These are phyloP conservation scores for Pristionchus maxplancki DNA, from an alignment of 2,888 invertebrate genomes.

Conservation along the genomic window DNA sequence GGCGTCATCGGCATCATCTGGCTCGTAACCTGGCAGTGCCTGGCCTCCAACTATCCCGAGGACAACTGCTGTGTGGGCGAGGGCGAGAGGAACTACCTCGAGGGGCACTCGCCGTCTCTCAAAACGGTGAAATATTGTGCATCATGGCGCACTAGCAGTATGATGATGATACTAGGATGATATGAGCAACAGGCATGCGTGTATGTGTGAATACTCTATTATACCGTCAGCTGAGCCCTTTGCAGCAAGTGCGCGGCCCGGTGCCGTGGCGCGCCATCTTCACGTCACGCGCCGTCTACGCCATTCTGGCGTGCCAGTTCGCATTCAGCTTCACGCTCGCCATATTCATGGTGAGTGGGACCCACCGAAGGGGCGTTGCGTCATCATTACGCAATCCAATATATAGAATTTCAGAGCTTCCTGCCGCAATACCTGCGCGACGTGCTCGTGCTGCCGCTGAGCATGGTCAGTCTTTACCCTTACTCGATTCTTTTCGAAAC, in stretches of 20 bases:
- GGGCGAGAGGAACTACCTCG: constrained; percentile 59
- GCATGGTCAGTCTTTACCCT: neutral
- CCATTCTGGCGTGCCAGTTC: constrained; percentile 31
- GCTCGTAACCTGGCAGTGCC: constrained; percentile 51
- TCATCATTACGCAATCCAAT: neutral
- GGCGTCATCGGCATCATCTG: constrained; percentile 53
- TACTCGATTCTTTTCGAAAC: too few species aligned
- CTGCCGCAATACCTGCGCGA: constrained; percentile 58
- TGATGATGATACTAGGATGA: too few species aligned
- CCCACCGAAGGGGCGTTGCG: neutral
- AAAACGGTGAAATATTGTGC: constrained; percentile 50
- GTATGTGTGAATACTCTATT: too few species aligned
- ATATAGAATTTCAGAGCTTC: constrained; percentile 44
- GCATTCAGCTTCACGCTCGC: constrained; percentile 44
- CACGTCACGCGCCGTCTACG: constrained; percentile 42
- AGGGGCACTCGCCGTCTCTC: constrained; percentile 36
- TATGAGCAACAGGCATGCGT: too few species aligned
- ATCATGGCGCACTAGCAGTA: too few species aligned
- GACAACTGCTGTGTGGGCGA: constrained; percentile 60
- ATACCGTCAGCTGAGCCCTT: too few species aligned
- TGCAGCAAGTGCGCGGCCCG: constrained; percentile 19
- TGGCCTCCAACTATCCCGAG: constrained; percentile 60
- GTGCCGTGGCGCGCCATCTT: constrained; percentile 52
- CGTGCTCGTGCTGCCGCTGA: constrained; percentile 54
- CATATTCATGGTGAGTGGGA: constrained; percentile 16